Evolutionary conservation across 2,113 vertebrate genomes (phyloP).

Genomic region (Etia nguti): DNA sequence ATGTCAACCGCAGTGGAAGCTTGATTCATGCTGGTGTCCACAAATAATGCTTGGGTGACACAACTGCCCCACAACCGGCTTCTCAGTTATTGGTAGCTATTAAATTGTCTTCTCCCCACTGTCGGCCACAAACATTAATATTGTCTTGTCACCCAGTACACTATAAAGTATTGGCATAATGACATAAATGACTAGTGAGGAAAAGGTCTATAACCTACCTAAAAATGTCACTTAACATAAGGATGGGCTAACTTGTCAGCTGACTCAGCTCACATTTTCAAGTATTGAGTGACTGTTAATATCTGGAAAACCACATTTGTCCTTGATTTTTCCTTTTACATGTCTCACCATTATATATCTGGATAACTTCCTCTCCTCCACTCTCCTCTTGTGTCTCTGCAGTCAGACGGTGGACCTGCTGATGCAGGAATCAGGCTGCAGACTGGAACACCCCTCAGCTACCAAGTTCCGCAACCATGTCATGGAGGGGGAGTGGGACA

Average conservation of each 20-base stretch:
- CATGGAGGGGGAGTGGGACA: constrained; percentile 99
- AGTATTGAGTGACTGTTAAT: background rate
- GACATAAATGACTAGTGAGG: background rate
- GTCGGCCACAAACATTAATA: background rate
- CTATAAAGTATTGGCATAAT: background rate
- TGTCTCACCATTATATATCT: background rate
- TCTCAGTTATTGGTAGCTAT: background rate
- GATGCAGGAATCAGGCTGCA: constrained; percentile 99
- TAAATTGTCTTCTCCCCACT: background rate
- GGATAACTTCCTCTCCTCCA: background rate
- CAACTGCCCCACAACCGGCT: background rate
- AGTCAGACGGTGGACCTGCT: constrained; percentile 99
- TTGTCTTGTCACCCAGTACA: background rate
- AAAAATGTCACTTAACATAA: background rate
- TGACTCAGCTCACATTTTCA: background rate
- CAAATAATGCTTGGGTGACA: background rate
- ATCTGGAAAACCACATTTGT: background rate
- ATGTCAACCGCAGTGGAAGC: constrained; percentile 36
- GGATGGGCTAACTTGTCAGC: background rate
- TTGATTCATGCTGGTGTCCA: background rate
- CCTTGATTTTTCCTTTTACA: background rate
- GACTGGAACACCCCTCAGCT: constrained; percentile 97
- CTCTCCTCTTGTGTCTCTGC: constrained; percentile 45
- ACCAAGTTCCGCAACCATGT: constrained; percentile 99
- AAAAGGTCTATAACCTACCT: background rate